Base-by-base conservation (phyloP, 2,888 invertebrate genomes). In the Eupithecia centaureata region DNA sequence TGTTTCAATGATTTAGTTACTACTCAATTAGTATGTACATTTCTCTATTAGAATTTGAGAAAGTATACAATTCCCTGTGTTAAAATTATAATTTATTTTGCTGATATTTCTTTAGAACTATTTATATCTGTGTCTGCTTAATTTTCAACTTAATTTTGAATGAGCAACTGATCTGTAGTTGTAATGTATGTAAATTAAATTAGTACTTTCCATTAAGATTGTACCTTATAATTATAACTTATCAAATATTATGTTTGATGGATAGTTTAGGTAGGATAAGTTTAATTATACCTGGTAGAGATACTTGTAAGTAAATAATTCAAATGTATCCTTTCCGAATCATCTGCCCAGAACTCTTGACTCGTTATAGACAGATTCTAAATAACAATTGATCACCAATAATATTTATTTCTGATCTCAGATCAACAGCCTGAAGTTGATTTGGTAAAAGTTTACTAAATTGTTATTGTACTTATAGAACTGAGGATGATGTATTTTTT, bases 401-500 rank as follows among this genome's bases (percentile, higher is more conserved):
- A 82, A 85, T 86, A 87, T 87, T 88, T 87, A 86, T 87, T 84
- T 89, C 90, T 89, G 90, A 92, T 91, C 91, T 91, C 90, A 88
- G 88, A 86, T 87, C 85, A 86, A 87, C 87, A 83, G 82, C 83
- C 82, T 83, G 81, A 82, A 83, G 90, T 91, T 91, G 87, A 91
- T 89, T 91, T 90, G 89, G 88, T 91, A 87, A 91, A 87, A 86
- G 84, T 89, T 89, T 91, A 90, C 90, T 89, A 88, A 89, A 89
- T 86, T 91, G 91, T 91, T 92, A 88, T 89, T 86, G 92, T 92
- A 92, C 92, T 92, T 92, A 92, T 90, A 91, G 88, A 91, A 89
- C 87, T 90, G 88, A 90, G 86, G 85, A 90, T 86, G 81, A 88
- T 90, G 90, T 91, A 90, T 90, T 91, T 91, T 92, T 91, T 91